phyloP scores from a whole-genome alignment of 2,797 vertebrate species.

The Gobionotothen gibberifrons region DNA sequence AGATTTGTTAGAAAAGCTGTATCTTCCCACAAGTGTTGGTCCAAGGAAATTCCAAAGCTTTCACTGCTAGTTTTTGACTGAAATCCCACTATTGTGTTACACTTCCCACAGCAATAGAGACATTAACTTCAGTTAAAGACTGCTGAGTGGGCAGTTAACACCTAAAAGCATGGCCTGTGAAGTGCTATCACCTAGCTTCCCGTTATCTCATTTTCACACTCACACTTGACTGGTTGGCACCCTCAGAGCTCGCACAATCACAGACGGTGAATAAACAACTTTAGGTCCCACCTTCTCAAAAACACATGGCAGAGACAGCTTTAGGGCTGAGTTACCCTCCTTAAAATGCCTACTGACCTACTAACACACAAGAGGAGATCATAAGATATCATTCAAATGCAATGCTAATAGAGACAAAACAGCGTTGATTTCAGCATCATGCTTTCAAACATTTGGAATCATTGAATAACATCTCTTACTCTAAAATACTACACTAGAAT shows the following conservation, averaged over 20 bases:
- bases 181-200: slow-evolving; percentile 67
- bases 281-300: slow-evolving; percentile 52
- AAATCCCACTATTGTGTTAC: neutral
- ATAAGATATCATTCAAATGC: neutral
- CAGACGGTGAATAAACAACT: slow-evolving; percentile 66
- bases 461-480: too few species aligned
- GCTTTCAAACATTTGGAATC: neutral
- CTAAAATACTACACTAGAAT: neutral
- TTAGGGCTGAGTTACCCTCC: slow-evolving; percentile 26
- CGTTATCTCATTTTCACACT: slow-evolving; percentile 71
- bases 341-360: slow-evolving; percentile 30
- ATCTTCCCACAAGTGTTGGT: neutral
- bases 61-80: neutral
- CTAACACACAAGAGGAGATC: slow-evolving; percentile 40
- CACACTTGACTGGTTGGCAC: slow-evolving; percentile 52
- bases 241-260: slow-evolving; percentile 40
- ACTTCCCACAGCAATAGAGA: slow-evolving; percentile 18
- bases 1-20: neutral
- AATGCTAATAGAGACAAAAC: neutral
- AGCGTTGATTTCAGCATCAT: neutral
- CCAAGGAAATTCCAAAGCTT: neutral
- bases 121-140: slow-evolving; percentile 25
- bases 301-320: slow-evolving; percentile 53
- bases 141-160: slow-evolving; percentile 66
- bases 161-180: slow-evolving; percentile 43